Conservation (phyloP, 2,113 vertebrate species). For the Uria lomvia region DNA sequence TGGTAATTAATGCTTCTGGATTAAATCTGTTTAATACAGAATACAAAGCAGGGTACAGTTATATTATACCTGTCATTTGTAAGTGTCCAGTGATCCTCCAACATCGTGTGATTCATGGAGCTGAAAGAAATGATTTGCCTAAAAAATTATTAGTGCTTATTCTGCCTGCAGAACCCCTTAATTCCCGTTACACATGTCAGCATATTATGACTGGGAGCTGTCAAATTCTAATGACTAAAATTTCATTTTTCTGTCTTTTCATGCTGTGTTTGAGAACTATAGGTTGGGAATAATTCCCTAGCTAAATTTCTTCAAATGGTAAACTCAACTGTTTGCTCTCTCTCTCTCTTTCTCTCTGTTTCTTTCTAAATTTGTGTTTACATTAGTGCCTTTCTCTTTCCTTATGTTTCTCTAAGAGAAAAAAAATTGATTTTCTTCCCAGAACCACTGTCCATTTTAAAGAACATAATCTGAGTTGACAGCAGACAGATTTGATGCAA, state of each 20-base stretch:
- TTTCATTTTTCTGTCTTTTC: constrained; percentile 71
- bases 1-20: constrained; percentile 18
- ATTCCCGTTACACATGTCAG: constrained; percentile 71
- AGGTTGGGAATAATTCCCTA: constrained; percentile 60
- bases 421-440: neutral
- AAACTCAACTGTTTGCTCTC: constrained; percentile 1
- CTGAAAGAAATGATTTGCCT: constrained; percentile 67
- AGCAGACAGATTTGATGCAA: constrained; percentile 35
- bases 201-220: constrained; percentile 73
- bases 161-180: constrained; percentile 60
- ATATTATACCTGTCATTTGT: constrained; percentile 37
- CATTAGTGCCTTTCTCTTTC: neutral
- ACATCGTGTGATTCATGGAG: constrained; percentile 1
- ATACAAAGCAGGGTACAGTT: neutral
- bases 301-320: constrained; percentile 40
- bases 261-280: constrained; percentile 66
- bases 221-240: constrained; percentile 75
- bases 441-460: constrained; percentile 36
- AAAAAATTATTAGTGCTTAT: constrained; percentile 59
- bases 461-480: constrained; percentile 20
- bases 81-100: constrained; percentile 59
- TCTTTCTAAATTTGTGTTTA: constrained; percentile 21
- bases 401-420: neutral
- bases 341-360: neutral
- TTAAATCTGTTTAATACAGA: constrained; percentile 47